Evolutionary conservation across 2,888 invertebrate genomes (phyloP).

Genomic region (Lysandra bellargus): DNA sequence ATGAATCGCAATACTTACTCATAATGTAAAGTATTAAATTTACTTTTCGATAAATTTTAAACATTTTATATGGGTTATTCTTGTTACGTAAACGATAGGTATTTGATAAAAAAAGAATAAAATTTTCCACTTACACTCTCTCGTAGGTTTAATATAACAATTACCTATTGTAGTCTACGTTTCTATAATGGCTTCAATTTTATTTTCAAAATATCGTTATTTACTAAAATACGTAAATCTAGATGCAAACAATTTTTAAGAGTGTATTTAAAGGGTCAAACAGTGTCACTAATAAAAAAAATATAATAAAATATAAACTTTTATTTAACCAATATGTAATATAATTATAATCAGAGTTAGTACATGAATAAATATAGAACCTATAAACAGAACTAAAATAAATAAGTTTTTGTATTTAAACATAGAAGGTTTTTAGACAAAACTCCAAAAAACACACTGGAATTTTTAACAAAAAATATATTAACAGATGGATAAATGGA

Average conservation of each 20-base stretch:
- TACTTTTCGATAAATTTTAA: background rate
- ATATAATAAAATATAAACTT: constrained; percentile 46
- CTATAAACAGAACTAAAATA: constrained; percentile 31
- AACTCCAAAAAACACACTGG: background rate
- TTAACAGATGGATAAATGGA: background rate
- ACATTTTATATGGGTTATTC: background rate
- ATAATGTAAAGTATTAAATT: background rate
- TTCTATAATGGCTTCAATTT: too few relatives aligned
- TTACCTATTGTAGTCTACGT: too few relatives aligned
- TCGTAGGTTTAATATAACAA: too few relatives aligned
- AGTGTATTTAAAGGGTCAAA: too few relatives aligned
- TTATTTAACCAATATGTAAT: constrained; percentile 37
- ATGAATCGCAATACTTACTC: background rate
- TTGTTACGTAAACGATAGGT: background rate
- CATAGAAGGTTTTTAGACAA: background rate
- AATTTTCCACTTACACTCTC: too few relatives aligned
- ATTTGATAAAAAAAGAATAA: background rate
- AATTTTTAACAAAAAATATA: background rate
- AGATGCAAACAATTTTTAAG: too few relatives aligned
- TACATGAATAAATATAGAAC: constrained; percentile 31
- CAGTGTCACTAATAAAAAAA: constrained; percentile 37
- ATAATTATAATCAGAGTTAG: constrained; percentile 35
- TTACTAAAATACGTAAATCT: too few relatives aligned
- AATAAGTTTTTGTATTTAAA: constrained; percentile 19
- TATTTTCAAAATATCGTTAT: too few relatives aligned